Base-by-base conservation (phyloP, 2,888 invertebrate species). In the Spatulosminthurus flaviceps region DNA sequence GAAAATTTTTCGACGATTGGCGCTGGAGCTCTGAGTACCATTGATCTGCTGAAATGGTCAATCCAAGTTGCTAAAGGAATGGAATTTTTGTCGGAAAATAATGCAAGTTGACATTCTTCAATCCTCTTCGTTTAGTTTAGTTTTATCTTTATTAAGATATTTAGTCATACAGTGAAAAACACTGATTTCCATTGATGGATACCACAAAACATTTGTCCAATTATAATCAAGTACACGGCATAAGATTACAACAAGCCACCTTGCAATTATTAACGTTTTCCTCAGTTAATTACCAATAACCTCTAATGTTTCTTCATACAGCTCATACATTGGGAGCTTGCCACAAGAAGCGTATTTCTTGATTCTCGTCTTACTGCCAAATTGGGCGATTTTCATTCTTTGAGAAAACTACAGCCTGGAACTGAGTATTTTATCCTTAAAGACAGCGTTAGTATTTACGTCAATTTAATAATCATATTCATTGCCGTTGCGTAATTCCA, bases 321-420 rank as follows among this genome's bases (percentile, higher is more conserved):
- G 77, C 41, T 77, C 9, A 21, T 77, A 16, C 77, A 77, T 24
- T 77, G 77, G 77, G 77, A 77, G 26, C 70, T 77, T n/a, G 69
- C 77, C 1, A 28, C 70, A 2, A 11, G 77, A 69, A 70, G 77
- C 28, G 70, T 77, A 19, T 77, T 77, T 34, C 51, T 51, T 5
- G n/a, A 51, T 19, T 51, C 51, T 51, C n/a, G 51, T 1, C 16
- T 51, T 2, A 51, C 29, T 21, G 77, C 77, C 0, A 77, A 77
- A 77, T 21, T 77, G 4, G 70, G 77, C 13, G 77, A 70, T 22
- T 77, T 77, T 21, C 77, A 77, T 70, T 77, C 77, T 2, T 51
- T 70, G 9, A 24, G 77, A 22, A 69, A 69, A 28, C 60, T 77
- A 1, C 69, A 69, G 4, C 26, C 51, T 51, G 77, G 77, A 22